Percentiles rank a stretch among this genome's conserved stretches.
phyloP scores from a whole-genome alignment of 2,113 vertebrate genomes.

The Siniperca chuatsi region DNA sequence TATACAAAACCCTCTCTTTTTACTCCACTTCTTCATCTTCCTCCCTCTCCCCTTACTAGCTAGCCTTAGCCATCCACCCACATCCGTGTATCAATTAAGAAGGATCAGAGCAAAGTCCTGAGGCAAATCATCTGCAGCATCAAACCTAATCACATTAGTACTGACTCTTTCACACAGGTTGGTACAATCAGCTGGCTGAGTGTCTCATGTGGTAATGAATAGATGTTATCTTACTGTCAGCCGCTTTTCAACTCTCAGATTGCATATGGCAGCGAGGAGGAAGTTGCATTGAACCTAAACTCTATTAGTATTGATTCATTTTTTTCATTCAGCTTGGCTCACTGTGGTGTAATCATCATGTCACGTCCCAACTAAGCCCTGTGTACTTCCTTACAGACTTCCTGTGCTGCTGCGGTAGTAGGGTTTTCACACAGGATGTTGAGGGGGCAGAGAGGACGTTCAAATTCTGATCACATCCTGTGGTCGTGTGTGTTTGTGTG shows the following conservation, averaged over 20 bases:
- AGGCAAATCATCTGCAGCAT: conserved; percentile 75
- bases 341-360: background rate
- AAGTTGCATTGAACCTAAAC: conserved; percentile 42
- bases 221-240: conserved; percentile 33
- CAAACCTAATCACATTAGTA: conserved; percentile 58
- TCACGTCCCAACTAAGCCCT: conserved; percentile 24
- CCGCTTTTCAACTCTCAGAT: conserved; percentile 28
- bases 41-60: conserved; percentile 19
- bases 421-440: conserved; percentile 71
- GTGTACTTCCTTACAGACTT: conserved; percentile 67
- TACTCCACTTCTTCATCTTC: conserved; percentile 39
- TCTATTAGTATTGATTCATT: conserved; percentile 40
- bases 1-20: conserved; percentile 26
- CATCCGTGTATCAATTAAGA: conserved; percentile 68
- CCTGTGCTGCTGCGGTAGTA: conserved; percentile 61
- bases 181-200: conserved; percentile 32
- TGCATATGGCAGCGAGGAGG: conserved; percentile 19
- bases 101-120: conserved; percentile 71
- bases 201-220: conserved; percentile 46
- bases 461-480: conserved; percentile 68
- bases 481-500: conserved; percentile 46
- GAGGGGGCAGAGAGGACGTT: conserved; percentile 72
- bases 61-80: conserved; percentile 52
- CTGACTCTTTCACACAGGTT: conserved; percentile 49
- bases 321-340: conserved; percentile 19